phyloP scores from a whole-genome alignment of 2,113 vertebrate species.

The human region DNA sequence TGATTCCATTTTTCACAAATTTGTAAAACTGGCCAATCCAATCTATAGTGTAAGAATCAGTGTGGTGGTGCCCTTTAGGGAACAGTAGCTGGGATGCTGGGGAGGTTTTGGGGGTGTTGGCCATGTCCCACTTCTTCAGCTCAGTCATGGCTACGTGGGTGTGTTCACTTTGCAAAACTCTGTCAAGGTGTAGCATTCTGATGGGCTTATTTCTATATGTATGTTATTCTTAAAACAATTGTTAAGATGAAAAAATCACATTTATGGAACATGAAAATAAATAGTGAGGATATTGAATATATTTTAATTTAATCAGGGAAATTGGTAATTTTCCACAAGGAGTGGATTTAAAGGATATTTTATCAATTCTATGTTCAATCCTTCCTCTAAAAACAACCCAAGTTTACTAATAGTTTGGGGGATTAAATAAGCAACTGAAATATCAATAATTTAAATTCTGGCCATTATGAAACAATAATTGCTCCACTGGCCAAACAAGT shows the following conservation, averaged over 20 bases:
- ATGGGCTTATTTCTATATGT: background rate
- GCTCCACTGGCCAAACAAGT: background rate
- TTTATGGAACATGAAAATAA: background rate
- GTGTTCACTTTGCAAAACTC: background rate
- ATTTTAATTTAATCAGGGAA: background rate
- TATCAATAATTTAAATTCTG: background rate
- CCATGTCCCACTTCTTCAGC: background rate
- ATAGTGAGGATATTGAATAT: background rate
- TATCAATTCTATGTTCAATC: background rate
- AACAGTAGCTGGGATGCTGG: background rate
- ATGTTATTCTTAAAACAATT: background rate
- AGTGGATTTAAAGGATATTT: background rate
- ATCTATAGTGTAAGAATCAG: background rate
- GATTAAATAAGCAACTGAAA: background rate
- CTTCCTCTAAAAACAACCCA: background rate
- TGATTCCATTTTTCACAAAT: background rate
- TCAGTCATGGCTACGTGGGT: too few species aligned
- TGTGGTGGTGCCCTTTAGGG: background rate
- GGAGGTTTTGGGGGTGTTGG: background rate
- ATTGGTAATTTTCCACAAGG: background rate
- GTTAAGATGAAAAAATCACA: background rate
- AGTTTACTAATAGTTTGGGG: background rate
- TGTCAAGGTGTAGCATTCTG: background rate
- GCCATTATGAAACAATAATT: background rate
- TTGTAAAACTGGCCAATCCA: background rate